Evolutionary conservation across 53 echinoderm and acorn worm genomes (phyloP).

Genomic region (Temnopleurus reevesii): DNA sequence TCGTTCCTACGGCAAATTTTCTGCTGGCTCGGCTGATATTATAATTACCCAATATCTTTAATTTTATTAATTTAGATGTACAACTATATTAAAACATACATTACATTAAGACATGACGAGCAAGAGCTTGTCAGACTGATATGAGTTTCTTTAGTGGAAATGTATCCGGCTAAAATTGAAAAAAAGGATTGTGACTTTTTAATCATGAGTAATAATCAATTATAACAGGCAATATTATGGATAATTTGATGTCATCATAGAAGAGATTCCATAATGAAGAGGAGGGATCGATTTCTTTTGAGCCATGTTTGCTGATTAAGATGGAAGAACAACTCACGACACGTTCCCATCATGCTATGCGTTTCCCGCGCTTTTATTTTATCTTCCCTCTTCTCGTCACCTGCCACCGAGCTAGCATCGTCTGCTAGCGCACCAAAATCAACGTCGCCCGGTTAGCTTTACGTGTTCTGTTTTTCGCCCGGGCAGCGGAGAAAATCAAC

Average conservation of each 20-base stretch:
- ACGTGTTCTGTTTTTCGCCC: not conserved
- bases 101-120: no score
- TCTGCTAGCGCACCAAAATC: conserved; percentile 25
- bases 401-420: conserved; percentile 21
- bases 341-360: conserved; percentile 44
- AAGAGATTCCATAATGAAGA: not conserved
- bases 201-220: no score
- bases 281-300: not conserved
- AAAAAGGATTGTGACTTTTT: no score
- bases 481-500: conserved; percentile 12
- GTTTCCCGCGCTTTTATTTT: conserved; percentile 38
- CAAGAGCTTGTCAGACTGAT: no score
- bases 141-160: no score
- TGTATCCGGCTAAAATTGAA: no score
- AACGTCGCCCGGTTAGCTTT: not conserved
- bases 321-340: not conserved
- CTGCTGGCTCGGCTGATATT: no score
- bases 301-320: not conserved
- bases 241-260: not conserved
- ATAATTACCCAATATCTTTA: no score
- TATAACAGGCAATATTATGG: no score
- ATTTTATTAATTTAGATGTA: no score
- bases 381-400: conserved; percentile 6
- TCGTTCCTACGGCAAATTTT: no score
- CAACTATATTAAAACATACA: no score